Conservation (phyloP, 2,113 vertebrate genomes). For the Dryoscopus gambensis region DNA sequence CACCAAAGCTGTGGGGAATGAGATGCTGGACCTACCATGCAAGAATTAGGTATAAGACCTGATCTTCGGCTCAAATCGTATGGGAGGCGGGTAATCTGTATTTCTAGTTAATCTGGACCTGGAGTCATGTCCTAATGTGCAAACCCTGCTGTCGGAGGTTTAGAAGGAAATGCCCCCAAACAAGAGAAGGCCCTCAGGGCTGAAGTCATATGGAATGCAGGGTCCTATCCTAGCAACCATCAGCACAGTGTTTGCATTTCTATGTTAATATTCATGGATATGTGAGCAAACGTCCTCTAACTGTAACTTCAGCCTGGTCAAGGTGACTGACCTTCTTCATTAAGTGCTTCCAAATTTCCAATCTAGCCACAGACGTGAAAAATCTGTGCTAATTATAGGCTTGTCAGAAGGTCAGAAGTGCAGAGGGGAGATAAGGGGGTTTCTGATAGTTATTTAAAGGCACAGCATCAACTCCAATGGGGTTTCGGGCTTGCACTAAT, state of each 20-base stretch:
- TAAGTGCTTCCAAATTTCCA: constrained; percentile 73
- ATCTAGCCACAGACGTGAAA: constrained; percentile 64
- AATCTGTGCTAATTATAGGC: constrained; percentile 73
- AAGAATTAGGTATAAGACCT: neutral
- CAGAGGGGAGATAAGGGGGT: constrained; percentile 8
- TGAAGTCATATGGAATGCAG: neutral
- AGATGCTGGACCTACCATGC: neutral
- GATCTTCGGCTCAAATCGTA: neutral
- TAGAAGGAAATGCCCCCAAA: neutral
- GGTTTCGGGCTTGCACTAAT: neutral
- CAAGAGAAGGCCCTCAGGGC: fast-evolving
- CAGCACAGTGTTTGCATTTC: neutral
- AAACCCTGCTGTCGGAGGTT: neutral
- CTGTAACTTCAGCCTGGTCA: constrained; percentile 72
- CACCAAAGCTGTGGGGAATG: neutral
- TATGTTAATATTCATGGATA: constrained; percentile 59
- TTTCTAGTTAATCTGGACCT: neutral
- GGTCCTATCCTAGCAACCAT: neutral
- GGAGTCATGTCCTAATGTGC: neutral
- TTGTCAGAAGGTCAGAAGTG: constrained; percentile 55
- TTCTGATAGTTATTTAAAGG: constrained; percentile 49
- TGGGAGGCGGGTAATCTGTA: neutral
- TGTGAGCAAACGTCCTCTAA: constrained; percentile 60
- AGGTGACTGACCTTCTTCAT: constrained; percentile 77
- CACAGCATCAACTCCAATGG: neutral